Percentiles rank a stretch among this genome's conserved stretches.
Conservation (phyloP, 2,113 vertebrate species). For the Channa maculata region DNA sequence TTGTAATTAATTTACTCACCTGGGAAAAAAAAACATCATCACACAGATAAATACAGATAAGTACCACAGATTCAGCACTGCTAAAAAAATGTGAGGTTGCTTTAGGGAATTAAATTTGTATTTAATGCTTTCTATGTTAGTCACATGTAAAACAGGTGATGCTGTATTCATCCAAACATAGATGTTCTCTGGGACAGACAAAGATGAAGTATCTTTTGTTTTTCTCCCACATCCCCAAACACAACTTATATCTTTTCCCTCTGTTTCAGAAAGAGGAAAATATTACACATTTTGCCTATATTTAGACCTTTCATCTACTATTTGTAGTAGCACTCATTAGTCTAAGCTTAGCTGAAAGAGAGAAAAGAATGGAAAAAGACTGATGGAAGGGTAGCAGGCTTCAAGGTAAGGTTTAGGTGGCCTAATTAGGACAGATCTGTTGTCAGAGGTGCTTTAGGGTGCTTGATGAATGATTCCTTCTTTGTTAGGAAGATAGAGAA, state of each 20-base stretch:
- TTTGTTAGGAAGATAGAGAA: conserved; percentile 73
- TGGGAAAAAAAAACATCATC: not conserved
- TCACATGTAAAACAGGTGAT: conserved; percentile 52
- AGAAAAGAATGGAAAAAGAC: conserved; percentile 15
- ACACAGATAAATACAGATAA: not conserved
- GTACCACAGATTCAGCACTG: too few relatives aligned
- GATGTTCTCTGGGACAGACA: conserved; percentile 6
- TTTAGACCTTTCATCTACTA: conserved; percentile 49
- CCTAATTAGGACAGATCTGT: conserved; percentile 84
- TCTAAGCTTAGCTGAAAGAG: conserved; percentile 32
- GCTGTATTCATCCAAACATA: conserved; percentile 41
- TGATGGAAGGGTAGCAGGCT: conserved; percentile 63
- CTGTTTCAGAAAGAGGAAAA: conserved; percentile 17
- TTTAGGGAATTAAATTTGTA: too few relatives aligned
- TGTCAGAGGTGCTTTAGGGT: conserved; percentile 84
- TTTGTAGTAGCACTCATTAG: conserved; percentile 64
- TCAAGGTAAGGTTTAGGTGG: conserved; percentile 83
- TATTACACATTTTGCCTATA: conserved; percentile 38
- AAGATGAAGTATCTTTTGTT: not conserved
- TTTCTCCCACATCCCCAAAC: not conserved
- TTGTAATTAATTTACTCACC: not conserved
- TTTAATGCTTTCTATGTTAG: conserved; percentile 54
- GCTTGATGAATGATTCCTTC: conserved; percentile 90
- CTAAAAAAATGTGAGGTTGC: too few relatives aligned
- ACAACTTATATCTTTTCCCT: conserved; percentile 7